These are phyloP conservation scores for Synanthedon tipuliformis DNA, from an alignment of 2,888 invertebrate genomes.

Conservation along the genomic window DNA sequence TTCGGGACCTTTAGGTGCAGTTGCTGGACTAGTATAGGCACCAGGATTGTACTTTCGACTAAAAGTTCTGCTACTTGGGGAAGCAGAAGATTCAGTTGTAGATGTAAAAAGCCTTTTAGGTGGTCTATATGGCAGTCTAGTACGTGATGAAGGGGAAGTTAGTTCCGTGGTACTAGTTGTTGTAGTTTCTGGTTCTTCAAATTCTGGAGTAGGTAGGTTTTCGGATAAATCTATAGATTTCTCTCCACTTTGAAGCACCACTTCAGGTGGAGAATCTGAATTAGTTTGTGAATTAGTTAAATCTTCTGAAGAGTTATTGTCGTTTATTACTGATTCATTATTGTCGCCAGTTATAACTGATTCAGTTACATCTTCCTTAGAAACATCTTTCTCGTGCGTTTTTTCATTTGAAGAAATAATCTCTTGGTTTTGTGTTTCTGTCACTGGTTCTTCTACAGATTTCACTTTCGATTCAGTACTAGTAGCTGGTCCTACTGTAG, in stretches of 20 bases:
- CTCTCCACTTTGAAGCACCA: conserved; percentile 27
- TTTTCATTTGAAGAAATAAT: background rate
- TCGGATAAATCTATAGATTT: conserved; percentile 31
- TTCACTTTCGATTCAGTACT: conserved; percentile 16
- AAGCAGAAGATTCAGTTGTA: conserved; percentile 44
- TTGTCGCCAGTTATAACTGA: background rate
- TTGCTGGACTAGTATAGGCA: conserved; percentile 55
- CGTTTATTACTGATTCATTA: too few species aligned
- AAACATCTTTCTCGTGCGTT: background rate
- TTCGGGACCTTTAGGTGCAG: conserved; percentile 35
- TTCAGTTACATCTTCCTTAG: background rate
- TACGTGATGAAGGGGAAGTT: conserved; percentile 27
- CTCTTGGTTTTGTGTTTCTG: background rate
- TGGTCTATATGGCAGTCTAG: conserved; percentile 52
- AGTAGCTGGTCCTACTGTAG: conserved; percentile 12
- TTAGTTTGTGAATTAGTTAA: conserved; percentile 3
- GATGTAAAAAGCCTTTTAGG: conserved; percentile 48
- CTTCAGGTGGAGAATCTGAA: conserved; percentile 18
- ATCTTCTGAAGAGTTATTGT: conserved; percentile 2
- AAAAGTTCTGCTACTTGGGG: conserved; percentile 50
- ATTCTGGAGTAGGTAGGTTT: conserved; percentile 9
- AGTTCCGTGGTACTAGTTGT: conserved; percentile 33
- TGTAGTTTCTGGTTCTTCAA: conserved; percentile 26
- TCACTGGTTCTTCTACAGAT: conserved; percentile 12
- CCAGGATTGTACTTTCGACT: conserved; percentile 63